Conservation (phyloP, 2,888 invertebrate genomes). For the Dryomyza anilis region DNA sequence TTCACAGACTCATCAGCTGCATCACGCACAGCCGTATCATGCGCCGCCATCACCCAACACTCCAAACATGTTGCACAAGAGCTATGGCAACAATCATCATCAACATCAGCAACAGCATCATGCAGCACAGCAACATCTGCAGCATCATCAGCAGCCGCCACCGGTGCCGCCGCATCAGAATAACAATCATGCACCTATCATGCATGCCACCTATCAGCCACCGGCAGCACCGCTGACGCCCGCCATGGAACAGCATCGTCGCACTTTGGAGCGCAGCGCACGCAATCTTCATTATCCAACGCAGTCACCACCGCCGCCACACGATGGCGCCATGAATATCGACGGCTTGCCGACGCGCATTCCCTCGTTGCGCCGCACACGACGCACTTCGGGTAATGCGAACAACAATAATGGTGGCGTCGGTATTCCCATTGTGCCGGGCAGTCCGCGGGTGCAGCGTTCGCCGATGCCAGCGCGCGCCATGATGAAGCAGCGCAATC, state of each 20-base stretch:
- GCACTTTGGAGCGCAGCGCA: slow-evolving; percentile 55
- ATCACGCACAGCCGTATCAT: slow-evolving; percentile 55
- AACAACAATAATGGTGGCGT: slow-evolving; percentile 48
- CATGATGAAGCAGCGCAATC: slow-evolving; percentile 56
- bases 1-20: slow-evolving; percentile 42
- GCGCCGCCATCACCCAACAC: slow-evolving; percentile 47
- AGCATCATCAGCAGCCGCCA: slow-evolving; percentile 34
- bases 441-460: slow-evolving; percentile 59
- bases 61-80: slow-evolving; percentile 52
- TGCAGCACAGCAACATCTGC: slow-evolving; percentile 33
- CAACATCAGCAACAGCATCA: slow-evolving; percentile 36
- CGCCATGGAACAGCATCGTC: slow-evolving; percentile 52
- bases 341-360: slow-evolving; percentile 53
- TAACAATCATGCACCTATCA: slow-evolving; percentile 29
- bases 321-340: slow-evolving; percentile 42
- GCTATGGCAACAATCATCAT: slow-evolving; percentile 30
- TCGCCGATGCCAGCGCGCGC: slow-evolving; percentile 60
- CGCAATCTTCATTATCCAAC: slow-evolving; percentile 47
- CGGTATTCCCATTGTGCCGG: slow-evolving; percentile 55
- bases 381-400: slow-evolving; percentile 50
- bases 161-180: slow-evolving; percentile 36
- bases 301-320: slow-evolving; percentile 31
- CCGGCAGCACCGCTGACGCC: slow-evolving; percentile 45
- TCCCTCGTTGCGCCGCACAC: slow-evolving; percentile 56
- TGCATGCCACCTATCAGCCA: slow-evolving; percentile 38